These are phyloP conservation scores for Oreortyx pictus DNA, from an alignment of 2,797 vertebrate species.

Conservation along the genomic window DNA sequence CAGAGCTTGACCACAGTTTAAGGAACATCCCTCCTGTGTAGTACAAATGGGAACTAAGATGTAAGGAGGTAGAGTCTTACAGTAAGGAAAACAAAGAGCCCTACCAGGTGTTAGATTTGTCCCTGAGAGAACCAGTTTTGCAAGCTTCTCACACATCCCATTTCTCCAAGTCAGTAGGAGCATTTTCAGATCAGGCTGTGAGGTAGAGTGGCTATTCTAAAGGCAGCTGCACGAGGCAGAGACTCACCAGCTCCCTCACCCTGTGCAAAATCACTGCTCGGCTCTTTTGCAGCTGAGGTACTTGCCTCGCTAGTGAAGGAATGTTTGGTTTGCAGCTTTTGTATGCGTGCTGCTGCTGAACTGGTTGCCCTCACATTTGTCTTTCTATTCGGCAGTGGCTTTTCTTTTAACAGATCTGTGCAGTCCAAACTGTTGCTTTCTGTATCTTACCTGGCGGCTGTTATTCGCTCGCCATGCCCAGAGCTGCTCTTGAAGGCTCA, in stretches of 20 bases:
- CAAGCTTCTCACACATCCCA: fast-evolving
- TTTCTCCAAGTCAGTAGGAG: not conserved
- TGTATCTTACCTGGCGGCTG: not conserved
- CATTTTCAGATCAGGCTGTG: not conserved
- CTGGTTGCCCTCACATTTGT: not conserved
- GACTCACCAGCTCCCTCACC: fast-evolving
- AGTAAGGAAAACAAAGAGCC: not conserved
- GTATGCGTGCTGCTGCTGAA: not conserved
- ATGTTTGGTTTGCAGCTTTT: not conserved
- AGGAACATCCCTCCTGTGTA: not conserved
- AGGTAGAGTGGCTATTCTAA: not conserved
- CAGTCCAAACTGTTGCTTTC: not conserved
- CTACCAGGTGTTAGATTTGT: not conserved
- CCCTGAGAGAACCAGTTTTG: not conserved
- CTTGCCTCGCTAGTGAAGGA: not conserved
- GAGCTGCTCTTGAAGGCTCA: not conserved
- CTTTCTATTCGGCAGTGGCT: not conserved
- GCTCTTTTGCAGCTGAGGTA: not conserved
- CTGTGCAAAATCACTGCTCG: not conserved
- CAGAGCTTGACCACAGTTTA: not conserved
- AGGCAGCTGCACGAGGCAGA: not conserved
- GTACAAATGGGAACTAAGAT: not conserved
- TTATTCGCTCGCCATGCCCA: not conserved
- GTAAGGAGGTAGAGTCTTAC: not conserved
- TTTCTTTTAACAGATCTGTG: not conserved